A percentile compares a stretch with the other conserved stretches of the same genome.
phyloP scores from a whole-genome alignment of 2,113 vertebrate species.

The Chaetodon trifascialis region DNA sequence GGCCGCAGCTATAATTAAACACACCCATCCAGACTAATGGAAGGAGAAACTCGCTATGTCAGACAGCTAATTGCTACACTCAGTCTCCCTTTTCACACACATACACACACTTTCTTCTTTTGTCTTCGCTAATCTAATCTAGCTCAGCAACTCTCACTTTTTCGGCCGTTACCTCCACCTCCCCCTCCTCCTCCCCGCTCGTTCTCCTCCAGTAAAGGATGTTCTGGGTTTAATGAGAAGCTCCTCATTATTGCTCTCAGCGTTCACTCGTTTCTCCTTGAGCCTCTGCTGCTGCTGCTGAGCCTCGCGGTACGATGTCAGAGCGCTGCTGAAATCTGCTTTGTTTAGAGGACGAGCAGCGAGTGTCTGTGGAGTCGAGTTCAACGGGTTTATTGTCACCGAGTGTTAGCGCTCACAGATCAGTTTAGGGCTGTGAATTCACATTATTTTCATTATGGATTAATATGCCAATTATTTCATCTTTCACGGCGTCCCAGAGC shows the following conservation, averaged over 20 bases:
- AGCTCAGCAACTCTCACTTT: slow-evolving; percentile 45
- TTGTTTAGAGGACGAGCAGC: slow-evolving; percentile 24
- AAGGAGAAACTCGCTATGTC: slow-evolving; percentile 60
- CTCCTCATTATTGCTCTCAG: slow-evolving; percentile 62
- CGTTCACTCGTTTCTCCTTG: slow-evolving; percentile 24
- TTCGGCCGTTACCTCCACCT: slow-evolving; percentile 36
- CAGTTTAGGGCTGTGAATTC: no score
- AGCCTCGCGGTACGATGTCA: neutral
- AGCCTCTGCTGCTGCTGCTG: slow-evolving; percentile 19
- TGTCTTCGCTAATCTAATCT: slow-evolving; percentile 64
- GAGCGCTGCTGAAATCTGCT: slow-evolving; percentile 14
- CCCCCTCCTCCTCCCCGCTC: neutral
- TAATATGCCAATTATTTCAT: neutral
- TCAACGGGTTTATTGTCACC: slow-evolving; percentile 1
- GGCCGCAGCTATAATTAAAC: slow-evolving; percentile 66
- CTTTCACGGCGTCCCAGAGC: neutral
- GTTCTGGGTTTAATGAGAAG: slow-evolving; percentile 62
- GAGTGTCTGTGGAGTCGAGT: neutral
- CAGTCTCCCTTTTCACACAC: slow-evolving; percentile 35
- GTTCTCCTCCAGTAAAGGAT: slow-evolving; percentile 50
- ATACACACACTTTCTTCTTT: slow-evolving; percentile 38
- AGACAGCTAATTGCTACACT: slow-evolving; percentile 65
- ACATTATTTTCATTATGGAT: neutral
- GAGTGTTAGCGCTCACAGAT: neutral
- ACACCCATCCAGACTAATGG: slow-evolving; percentile 66